Evolutionary conservation across 2,113 vertebrate species (phyloP).

Genomic region (Cheirogaleus medius): DNA sequence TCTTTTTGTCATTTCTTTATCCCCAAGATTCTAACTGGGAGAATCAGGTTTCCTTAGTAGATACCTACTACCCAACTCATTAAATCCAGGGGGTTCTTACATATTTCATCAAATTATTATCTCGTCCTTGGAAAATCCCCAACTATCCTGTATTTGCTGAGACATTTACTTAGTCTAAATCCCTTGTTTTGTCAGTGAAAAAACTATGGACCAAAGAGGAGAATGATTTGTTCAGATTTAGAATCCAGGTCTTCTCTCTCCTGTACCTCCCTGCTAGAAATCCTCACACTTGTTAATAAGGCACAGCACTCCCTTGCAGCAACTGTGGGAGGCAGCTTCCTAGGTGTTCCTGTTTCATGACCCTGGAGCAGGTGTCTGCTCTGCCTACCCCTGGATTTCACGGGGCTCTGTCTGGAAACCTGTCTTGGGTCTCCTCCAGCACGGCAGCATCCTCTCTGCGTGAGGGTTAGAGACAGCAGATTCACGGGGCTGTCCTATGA

Average conservation of each 20-base stretch:
- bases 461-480: not conserved
- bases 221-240: not conserved
- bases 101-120: not conserved
- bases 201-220: not conserved
- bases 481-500: fast-evolving
- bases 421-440: not conserved
- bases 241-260: not conserved
- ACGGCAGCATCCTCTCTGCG: fast-evolving
- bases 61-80: not conserved
- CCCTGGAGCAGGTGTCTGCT: not conserved
- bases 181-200: not conserved
- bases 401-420: not conserved
- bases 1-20: not conserved
- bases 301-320: not conserved
- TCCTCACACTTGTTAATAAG: fast-evolving
- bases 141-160: not conserved
- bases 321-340: not conserved
- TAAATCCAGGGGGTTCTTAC: not conserved
- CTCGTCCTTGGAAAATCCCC: not conserved
- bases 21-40: not conserved
- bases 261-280: not conserved
- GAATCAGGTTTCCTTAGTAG: not conserved
- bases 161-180: not conserved
- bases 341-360: not conserved
- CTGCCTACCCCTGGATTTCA: not conserved